phyloP scores from a whole-genome alignment of 2,888 invertebrate species.

The Drosophila austrosaltans region DNA sequence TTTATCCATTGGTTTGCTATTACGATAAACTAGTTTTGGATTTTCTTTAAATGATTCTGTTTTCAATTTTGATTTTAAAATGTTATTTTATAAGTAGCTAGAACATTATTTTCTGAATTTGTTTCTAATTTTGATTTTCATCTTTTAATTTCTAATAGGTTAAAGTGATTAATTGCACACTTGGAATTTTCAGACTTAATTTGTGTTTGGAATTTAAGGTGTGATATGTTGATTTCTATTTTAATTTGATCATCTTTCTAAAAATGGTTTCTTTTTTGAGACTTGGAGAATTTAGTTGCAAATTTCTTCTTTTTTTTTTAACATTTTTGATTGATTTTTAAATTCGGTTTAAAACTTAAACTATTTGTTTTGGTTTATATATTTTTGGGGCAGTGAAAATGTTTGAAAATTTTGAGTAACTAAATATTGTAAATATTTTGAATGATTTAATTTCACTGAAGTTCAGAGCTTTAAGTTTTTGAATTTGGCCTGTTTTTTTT shows the following conservation, averaged over 20 bases:
- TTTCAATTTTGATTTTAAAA: background rate
- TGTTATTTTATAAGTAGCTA: background rate
- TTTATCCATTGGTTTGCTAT: background rate
- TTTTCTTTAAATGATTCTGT: background rate
- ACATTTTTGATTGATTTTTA: too few relatives aligned
- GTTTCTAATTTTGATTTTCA: conserved; percentile 2
- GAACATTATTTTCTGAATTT: background rate
- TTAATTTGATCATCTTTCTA: background rate
- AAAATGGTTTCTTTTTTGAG: background rate
- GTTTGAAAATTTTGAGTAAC: too few relatives aligned
- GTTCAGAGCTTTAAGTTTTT: too few relatives aligned
- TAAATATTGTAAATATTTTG: too few relatives aligned
- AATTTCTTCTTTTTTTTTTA: too few relatives aligned
- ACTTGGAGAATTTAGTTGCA: too few relatives aligned
- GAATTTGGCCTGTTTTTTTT: too few relatives aligned
- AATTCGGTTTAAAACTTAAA: too few relatives aligned
- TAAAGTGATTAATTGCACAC: background rate
- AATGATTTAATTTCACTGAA: too few relatives aligned
- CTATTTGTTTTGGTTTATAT: too few relatives aligned
- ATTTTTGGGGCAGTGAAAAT: too few relatives aligned
- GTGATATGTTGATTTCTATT: conserved; percentile 11
- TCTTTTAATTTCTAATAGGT: conserved; percentile 11
- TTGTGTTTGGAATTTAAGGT: background rate
- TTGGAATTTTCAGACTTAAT: conserved; percentile 3
- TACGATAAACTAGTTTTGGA: background rate